Evolutionary conservation across 2,888 invertebrate genomes (phyloP).

Genomic region (Hipparchia sbordonii): DNA sequence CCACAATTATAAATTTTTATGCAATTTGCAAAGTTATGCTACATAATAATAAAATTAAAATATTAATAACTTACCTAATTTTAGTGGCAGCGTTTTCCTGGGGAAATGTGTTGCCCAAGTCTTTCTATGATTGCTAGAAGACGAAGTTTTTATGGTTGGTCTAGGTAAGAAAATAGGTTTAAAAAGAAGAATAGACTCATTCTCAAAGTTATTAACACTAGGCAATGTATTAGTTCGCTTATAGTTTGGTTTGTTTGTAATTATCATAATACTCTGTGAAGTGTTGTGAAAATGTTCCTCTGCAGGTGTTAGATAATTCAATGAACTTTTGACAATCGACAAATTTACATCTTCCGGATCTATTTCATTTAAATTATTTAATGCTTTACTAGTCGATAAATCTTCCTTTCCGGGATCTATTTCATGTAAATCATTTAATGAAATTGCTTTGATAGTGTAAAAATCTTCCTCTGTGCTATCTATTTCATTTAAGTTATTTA

Average conservation of each 20-base stretch:
- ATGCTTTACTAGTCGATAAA: too few relatives aligned
- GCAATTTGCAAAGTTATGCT: too few relatives aligned
- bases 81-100: constrained; percentile 22
- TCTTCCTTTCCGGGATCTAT: background rate
- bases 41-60: background rate
- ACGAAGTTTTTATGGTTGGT: constrained; percentile 25
- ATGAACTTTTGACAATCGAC: too few relatives aligned
- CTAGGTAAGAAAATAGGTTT: constrained; percentile 19
- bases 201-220: background rate
- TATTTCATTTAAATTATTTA: too few relatives aligned
- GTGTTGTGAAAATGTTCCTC: background rate
- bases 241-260: background rate
- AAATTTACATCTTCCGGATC: too few relatives aligned
- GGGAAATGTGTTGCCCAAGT: constrained; percentile 40
- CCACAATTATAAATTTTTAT: too few relatives aligned
- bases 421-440: too few relatives aligned
- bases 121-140: constrained; percentile 23
- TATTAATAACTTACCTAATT: constrained; percentile 24
- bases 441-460: too few relatives aligned
- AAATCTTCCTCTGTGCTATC: background rate
- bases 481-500: background rate
- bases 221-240: background rate
- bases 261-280: background rate
- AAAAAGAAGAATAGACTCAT: background rate
- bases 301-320: background rate